These are phyloP conservation scores for Grammomys surdaster DNA, from an alignment of 2,113 vertebrate species.

Conservation along the genomic window DNA sequence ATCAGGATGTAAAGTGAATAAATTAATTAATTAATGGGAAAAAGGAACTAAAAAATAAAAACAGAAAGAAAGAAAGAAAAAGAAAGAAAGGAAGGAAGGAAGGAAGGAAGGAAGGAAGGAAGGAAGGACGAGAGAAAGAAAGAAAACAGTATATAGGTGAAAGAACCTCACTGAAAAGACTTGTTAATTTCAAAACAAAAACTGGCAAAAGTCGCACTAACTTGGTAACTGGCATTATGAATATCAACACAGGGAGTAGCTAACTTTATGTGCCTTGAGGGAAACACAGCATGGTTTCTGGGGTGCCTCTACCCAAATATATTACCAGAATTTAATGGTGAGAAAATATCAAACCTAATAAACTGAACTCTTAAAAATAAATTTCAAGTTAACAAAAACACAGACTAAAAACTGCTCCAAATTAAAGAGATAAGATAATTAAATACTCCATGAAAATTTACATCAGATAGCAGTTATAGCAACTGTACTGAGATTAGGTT, in stretches of 20 bases:
- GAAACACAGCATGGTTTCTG: neutral
- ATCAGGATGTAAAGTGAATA: no score
- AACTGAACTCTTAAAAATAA: constrained; percentile 20
- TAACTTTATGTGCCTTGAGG: neutral
- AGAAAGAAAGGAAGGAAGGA: no score
- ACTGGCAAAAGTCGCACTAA: constrained; percentile 4
- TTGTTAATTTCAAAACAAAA: constrained; percentile 38
- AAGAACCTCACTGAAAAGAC: neutral
- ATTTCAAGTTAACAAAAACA: neutral
- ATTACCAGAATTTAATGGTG: constrained; percentile 9
- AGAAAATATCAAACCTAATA: constrained; percentile 19
- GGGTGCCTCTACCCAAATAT: neutral
- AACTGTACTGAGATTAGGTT: neutral
- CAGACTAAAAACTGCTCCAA: constrained; percentile 40
- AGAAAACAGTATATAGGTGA: neutral
- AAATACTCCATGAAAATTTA: neutral
- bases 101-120: no score
- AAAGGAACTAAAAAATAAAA: no score
- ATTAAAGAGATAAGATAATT: neutral
- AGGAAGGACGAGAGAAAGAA: no score
- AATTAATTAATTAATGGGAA: no score
- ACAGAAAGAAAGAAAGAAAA: no score
- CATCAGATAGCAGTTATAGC: neutral
- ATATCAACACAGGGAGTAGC: neutral
- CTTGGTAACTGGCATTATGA: neutral